phyloP scores from a whole-genome alignment of 2,113 vertebrate species.

The Myiopsitta monachus region DNA sequence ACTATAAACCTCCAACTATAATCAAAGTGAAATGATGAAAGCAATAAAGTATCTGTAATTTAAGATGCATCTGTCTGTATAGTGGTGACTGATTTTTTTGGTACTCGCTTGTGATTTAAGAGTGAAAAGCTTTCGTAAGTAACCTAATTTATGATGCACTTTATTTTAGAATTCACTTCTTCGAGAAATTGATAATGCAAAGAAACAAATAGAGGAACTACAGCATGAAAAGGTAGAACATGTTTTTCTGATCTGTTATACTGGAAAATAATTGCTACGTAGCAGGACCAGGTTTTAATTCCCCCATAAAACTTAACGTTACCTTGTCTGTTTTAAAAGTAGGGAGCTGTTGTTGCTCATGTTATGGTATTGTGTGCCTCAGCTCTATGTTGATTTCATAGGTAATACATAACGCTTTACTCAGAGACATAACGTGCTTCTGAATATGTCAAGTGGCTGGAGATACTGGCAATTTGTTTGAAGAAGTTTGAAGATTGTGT shows the following conservation, averaged over 20 bases:
- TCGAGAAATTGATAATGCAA: conserved; percentile 89
- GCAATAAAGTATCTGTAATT: background rate
- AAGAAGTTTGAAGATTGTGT: background rate
- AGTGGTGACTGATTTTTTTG: background rate
- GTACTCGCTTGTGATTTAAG: background rate
- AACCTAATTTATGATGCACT: background rate
- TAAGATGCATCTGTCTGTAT: background rate
- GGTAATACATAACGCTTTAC: background rate
- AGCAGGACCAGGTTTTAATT: background rate
- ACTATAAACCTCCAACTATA: background rate
- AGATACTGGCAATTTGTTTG: background rate
- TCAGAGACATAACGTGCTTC: background rate
- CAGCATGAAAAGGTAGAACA: conserved; percentile 91
- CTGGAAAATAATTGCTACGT: background rate
- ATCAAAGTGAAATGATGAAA: background rate
- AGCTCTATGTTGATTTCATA: background rate
- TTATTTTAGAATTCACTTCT: conserved; percentile 86
- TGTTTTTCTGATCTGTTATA: background rate
- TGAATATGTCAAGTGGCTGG: background rate
- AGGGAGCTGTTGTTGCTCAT: background rate
- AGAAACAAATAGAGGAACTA: conserved; percentile 92
- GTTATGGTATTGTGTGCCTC: background rate
- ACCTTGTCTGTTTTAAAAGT: background rate
- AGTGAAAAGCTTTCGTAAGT: background rate
- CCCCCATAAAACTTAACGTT: background rate